phyloP scores from a whole-genome alignment of 2,888 invertebrate genomes.

The Cantharis nigra region DNA sequence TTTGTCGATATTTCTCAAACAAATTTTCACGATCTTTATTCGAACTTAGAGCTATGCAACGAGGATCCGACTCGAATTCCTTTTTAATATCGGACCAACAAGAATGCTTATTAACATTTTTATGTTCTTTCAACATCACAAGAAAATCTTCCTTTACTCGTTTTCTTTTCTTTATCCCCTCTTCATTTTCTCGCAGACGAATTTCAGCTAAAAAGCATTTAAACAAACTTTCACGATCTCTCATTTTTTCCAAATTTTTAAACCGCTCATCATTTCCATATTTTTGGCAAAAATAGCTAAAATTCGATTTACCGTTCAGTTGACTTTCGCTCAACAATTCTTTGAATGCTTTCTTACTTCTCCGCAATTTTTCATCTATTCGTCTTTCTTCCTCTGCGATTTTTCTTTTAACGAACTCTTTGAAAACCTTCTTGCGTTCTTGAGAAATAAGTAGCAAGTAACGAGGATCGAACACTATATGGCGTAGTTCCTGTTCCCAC shows the following conservation, averaged over 20 bases:
- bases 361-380: conserved; percentile 68
- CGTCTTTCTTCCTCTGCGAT: too few relatives aligned
- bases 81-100: conserved; percentile 96
- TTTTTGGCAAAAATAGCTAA: conserved; percentile 91
- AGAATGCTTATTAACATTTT: conserved; percentile 86
- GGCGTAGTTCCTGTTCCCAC: conserved; percentile 99
- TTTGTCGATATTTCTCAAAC: conserved; percentile 89
- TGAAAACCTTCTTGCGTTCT: conserved; percentile 87
- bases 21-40: conserved; percentile 89
- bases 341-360: conserved; percentile 88
- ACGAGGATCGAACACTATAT: conserved; percentile 77
- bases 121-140: conserved; percentile 84
- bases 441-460: conserved; percentile 81
- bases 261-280: conserved; percentile 96
- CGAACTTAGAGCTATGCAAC: conserved; percentile 92
- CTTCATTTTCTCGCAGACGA: conserved; percentile 93
- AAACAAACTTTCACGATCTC: conserved; percentile 94
- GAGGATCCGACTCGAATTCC: conserved; percentile 83
- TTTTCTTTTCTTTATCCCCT: conserved; percentile 91
- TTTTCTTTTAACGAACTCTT: conserved; percentile 74
- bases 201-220: conserved; percentile 94
- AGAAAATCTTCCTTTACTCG: conserved; percentile 93
- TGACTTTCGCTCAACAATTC: conserved; percentile 88
- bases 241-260: conserved; percentile 94
- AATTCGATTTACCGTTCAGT: conserved; percentile 94